phyloP scores from a whole-genome alignment of 2,113 vertebrate genomes.

The Nibea coibor region DNA sequence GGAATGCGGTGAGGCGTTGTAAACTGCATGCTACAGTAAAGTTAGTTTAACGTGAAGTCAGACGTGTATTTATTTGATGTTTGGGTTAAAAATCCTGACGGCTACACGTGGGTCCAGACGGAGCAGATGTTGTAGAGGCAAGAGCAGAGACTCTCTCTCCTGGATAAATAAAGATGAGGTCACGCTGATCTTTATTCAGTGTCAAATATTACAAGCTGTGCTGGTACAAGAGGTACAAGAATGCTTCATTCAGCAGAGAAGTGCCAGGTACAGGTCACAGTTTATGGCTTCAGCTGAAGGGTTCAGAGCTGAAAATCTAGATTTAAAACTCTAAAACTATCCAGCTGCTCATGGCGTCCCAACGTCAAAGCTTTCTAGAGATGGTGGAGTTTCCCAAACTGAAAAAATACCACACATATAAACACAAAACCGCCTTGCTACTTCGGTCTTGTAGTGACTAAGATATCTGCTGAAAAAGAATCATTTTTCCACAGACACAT shows the following conservation, averaged over 20 bases:
- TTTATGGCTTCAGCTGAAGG: background rate
- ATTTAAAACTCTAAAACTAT: background rate
- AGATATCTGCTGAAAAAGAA: no score
- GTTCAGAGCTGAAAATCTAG: background rate
- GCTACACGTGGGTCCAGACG: conserved; percentile 18
- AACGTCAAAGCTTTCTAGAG: no score
- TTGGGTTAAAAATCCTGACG: conserved; percentile 16
- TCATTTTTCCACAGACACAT: no score
- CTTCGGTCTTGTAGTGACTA: no score
- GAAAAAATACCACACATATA: no score
- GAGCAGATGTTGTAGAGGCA: conserved; percentile 28
- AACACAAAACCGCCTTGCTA: no score
- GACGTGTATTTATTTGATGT: conserved; percentile 47
- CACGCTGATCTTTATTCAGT: conserved; percentile 5
- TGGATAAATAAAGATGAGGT: conserved; percentile 21
- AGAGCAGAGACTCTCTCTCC: background rate
- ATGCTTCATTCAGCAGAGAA: background rate
- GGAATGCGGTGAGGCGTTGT: conserved; percentile 39
- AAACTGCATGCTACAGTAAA: conserved; percentile 27
- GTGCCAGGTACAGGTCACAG: background rate
- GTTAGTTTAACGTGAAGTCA: conserved; percentile 29
- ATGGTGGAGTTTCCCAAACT: no score
- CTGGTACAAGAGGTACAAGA: background rate
- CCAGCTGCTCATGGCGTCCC: background rate
- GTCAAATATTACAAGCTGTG: background rate